phyloP scores from a whole-genome alignment of 2,888 invertebrate genomes.

The Zootermopsis nevadensis region DNA sequence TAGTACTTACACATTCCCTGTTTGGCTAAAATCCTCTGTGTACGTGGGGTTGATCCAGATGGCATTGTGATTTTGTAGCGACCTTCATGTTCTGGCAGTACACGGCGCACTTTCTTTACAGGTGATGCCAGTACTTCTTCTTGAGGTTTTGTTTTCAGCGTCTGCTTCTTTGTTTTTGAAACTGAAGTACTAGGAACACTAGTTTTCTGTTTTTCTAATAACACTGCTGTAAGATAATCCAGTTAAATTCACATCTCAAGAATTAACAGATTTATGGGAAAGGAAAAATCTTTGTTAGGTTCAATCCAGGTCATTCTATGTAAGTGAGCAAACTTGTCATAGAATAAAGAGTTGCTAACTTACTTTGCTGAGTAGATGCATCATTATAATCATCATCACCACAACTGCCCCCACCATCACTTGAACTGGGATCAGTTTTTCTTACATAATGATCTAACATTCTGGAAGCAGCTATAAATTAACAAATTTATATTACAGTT shows the following conservation, averaged over 20 bases:
- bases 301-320: no score
- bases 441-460: slow-evolving; percentile 51
- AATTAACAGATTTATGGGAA: no score
- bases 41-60: slow-evolving; percentile 62
- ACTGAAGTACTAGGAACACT: slow-evolving; percentile 47
- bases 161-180: slow-evolving; percentile 26
- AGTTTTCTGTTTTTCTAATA: slow-evolving; percentile 55
- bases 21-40: slow-evolving; percentile 60
- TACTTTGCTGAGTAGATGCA: not conserved
- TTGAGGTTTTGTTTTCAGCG: slow-evolving; percentile 55
- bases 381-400: not conserved
- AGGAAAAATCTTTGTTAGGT: no score
- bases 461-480: slow-evolving; percentile 48
- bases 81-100: slow-evolving; percentile 68
- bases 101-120: slow-evolving; percentile 60
- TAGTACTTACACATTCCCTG: slow-evolving; percentile 45
- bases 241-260: no score
- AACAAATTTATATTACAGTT: not conserved
- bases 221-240: not conserved
- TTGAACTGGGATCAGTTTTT: slow-evolving; percentile 29
- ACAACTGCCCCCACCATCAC: not conserved
- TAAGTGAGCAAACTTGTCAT: no score
- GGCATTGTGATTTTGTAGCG: slow-evolving; percentile 66
- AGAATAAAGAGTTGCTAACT: not conserved
- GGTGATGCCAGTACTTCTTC: not conserved